Evolutionary conservation across 2,113 vertebrate genomes (phyloP).

Genomic region (Condylura cristata): DNA sequence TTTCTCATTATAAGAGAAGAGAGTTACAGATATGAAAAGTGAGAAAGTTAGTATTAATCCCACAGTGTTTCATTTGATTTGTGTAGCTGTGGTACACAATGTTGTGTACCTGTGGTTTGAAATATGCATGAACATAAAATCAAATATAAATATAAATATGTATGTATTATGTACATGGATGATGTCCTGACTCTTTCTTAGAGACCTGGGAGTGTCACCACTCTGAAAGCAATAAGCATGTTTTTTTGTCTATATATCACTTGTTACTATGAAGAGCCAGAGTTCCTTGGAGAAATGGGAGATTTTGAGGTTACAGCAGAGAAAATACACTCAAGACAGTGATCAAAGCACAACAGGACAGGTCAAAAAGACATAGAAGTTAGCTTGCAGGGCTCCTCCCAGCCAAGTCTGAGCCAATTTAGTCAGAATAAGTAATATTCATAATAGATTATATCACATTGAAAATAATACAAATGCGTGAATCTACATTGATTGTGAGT

Average conservation of each 20-base stretch:
- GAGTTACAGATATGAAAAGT: background rate
- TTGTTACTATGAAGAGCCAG: background rate
- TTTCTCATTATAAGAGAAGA: background rate
- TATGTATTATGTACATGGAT: background rate
- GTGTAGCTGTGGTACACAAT: too few species aligned
- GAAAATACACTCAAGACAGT: background rate
- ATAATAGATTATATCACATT: background rate
- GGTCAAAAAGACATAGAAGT: background rate
- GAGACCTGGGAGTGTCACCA: background rate
- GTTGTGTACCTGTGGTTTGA: background rate
- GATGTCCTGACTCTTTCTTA: background rate
- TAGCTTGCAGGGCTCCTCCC: background rate
- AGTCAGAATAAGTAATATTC: slow-evolving; percentile 1
- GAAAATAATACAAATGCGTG: background rate
- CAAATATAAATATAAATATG: background rate
- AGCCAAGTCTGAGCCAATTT: background rate
- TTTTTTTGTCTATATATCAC: background rate
- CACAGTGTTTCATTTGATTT: background rate
- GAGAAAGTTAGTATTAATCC: background rate
- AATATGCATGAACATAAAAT: background rate
- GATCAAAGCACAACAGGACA: background rate
- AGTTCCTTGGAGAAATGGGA: background rate
- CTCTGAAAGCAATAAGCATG: background rate
- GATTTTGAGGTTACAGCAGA: background rate
- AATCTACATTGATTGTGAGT: background rate